Evolutionary conservation across 2,888 invertebrate genomes (phyloP).

Genomic region (Chaetoderma sp.): DNA sequence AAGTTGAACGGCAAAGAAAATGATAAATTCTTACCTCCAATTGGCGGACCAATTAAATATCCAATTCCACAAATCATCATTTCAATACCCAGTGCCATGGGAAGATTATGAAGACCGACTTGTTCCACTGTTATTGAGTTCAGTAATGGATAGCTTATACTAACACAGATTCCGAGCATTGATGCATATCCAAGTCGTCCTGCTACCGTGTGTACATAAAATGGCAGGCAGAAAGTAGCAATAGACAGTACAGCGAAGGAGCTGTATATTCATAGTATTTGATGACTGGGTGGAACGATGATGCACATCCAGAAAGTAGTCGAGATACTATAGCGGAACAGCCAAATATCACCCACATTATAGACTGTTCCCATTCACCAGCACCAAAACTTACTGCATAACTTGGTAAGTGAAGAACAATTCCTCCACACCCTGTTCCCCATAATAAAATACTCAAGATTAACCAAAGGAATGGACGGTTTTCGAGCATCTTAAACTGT

Average conservation of each 20-base stretch:
- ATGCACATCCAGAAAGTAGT: neutral
- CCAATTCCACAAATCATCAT: neutral
- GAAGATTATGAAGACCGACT: neutral
- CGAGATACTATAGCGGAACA: neutral
- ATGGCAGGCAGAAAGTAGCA: neutral
- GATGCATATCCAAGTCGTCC: neutral
- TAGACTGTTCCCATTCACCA: neutral
- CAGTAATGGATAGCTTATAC: neutral
- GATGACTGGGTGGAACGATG: neutral
- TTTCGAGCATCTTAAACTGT: neutral
- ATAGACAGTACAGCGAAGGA: neutral
- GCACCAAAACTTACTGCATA: neutral
- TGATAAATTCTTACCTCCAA: too few species aligned
- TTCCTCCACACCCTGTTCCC: neutral
- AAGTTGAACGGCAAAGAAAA: too few species aligned
- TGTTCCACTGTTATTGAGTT: neutral
- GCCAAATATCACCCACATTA: neutral
- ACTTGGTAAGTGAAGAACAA: neutral
- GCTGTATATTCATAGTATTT: neutral
- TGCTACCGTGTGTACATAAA: neutral
- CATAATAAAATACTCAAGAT: neutral
- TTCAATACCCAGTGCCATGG: neutral
- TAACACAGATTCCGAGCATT: neutral
- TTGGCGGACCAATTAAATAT: neutral
- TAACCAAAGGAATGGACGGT: neutral